Percentiles rank a stretch among this genome's conserved stretches.
Evolutionary conservation across 2,113 vertebrate genomes (phyloP).

Genomic region (Leptocoma aspasia): DNA sequence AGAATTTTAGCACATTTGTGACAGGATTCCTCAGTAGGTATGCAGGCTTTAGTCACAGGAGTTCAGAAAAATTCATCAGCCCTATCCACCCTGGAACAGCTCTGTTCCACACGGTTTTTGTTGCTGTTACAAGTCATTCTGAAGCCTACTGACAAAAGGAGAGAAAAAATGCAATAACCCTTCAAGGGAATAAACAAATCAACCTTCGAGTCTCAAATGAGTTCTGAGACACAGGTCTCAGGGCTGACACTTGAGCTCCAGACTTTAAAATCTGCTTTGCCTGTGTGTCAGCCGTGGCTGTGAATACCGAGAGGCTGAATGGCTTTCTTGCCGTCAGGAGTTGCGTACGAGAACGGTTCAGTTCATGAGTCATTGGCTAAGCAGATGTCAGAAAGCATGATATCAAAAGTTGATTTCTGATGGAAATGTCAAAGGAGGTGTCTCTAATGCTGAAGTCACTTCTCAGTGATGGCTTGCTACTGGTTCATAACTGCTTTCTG

Average conservation of each 20-base stretch:
- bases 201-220: background rate
- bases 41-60: background rate
- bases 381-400: constrained; percentile 24
- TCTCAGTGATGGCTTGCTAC: background rate
- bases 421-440: constrained; percentile 27
- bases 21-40: constrained; percentile 1
- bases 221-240: constrained; percentile 19
- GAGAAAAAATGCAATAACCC: constrained; percentile 8
- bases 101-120: background rate
- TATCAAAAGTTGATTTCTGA: constrained; percentile 24
- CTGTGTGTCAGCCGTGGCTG: background rate
- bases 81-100: background rate
- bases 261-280: constrained; percentile 30
- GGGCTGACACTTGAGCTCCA: constrained; percentile 43
- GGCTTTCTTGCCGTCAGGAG: background rate
- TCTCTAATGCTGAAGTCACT: background rate
- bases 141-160: background rate
- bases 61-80: background rate
- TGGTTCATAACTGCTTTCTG: background rate
- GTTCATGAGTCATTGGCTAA: constrained; percentile 6
- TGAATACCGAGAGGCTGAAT: background rate
- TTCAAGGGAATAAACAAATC: constrained; percentile 47
- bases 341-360: background rate
- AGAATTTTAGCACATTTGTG: constrained; percentile 16
- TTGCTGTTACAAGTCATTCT: background rate